Percentiles rank a stretch among this genome's conserved stretches.
phyloP scores from a whole-genome alignment of 2,797 vertebrate genomes.

The Chromis chromis region DNA sequence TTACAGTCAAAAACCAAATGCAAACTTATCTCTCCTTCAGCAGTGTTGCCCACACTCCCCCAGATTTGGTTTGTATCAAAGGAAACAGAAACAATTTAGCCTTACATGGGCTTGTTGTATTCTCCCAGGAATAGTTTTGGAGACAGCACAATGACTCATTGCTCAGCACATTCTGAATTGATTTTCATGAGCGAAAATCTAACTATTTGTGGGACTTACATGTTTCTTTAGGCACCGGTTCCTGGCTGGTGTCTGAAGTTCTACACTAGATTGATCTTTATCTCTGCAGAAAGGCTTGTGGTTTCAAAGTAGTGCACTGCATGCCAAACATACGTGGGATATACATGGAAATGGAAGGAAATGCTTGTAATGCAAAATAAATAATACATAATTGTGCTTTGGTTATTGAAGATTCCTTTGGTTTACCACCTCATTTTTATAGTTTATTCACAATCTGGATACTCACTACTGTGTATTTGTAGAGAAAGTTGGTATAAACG shows the following conservation, averaged over 20 bases:
- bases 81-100: conserved; percentile 60
- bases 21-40: conserved; percentile 41
- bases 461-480: conserved; percentile 10
- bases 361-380: not conserved
- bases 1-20: conserved; percentile 2
- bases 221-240: conserved; percentile 43
- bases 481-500: conserved; percentile 2
- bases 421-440: not conserved
- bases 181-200: conserved; percentile 56
- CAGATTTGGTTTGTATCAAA: conserved; percentile 22
- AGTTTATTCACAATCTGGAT: not conserved
- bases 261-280: conserved; percentile 32
- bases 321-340: not conserved
- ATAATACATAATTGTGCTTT: conserved; percentile 1
- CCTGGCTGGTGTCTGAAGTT: conserved; percentile 23
- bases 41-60: conserved; percentile 11
- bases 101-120: conserved; percentile 72
- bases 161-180: conserved; percentile 47
- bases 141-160: conserved; percentile 59
- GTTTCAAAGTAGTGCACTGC: conserved; percentile 32
- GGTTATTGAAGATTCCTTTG: conserved; percentile 11
- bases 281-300: conserved; percentile 16
- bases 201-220: conserved; percentile 44
- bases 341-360: not conserved
- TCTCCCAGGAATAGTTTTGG: conserved; percentile 56